Evolutionary conservation across 2,888 invertebrate species (phyloP), one percentile per base, ranked within the genome.

Genomic region (Arrhopalites spinosus): DNA sequence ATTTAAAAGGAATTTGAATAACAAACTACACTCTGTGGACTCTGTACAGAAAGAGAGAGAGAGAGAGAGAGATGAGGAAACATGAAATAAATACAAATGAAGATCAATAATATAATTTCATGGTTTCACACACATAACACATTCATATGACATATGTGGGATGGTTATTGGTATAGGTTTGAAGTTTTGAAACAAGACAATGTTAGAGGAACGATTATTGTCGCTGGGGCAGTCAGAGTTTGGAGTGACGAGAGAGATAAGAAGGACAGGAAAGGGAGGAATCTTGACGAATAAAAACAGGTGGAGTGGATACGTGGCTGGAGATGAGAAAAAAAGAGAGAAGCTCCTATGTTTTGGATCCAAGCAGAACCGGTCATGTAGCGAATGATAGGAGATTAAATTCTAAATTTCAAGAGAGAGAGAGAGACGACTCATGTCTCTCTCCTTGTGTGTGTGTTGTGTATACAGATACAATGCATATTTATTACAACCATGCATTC

Each of bases 321-420:
- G 70, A 70, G 53, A 67, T 17, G 45, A 67, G 43, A 43, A 23
- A 20, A 27, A 59, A 1, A 25, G 27, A 59, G 59, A 59, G 59
- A 59, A 59, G 25, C 59, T 59, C 59, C 25, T 59, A n/a, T n/a
- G n/a, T n/a, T n/a, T 59, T 59, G 27, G 59, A 23, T 59, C 23
- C 73, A 63, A 59, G 77, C 77, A 74, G 74, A 77, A 77, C 77
- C 77, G 77, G 77, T 77, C 77, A 77, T 77, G 75, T 70, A 77
- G 73, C 61, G 67, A 74, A 74, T 72, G 74, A 70, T 63, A 77
- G 56, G 56, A 73, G 73, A 73, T 73, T 73, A 73, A 66, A 73
- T 73, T 67, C 63, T 72, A 72, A 72, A 72, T 72, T 72, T 69
- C 25, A 61, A n/a, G n/a, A n/a, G n/a, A n/a, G n/a, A n/a, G n/a